These are phyloP conservation scores for Prinia subflava DNA, from an alignment of 2,113 vertebrate species.

Conservation along the genomic window DNA sequence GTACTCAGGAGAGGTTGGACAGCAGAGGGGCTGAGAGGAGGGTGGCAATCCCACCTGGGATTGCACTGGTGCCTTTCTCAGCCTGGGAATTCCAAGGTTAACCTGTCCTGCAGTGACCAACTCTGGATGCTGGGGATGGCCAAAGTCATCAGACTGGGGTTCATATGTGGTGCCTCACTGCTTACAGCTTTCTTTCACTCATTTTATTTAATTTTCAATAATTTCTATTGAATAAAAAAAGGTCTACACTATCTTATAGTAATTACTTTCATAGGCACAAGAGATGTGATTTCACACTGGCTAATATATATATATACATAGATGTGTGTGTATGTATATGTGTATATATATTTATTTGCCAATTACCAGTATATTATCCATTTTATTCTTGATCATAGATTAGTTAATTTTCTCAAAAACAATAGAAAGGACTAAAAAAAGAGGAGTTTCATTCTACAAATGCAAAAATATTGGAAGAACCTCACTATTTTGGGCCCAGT, in stretches of 20 bases:
- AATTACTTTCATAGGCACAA: background rate
- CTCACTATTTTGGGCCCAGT: background rate
- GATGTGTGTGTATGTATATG: background rate
- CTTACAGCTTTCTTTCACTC: background rate
- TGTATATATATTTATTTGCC: too few relatives aligned
- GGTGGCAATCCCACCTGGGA: too few relatives aligned
- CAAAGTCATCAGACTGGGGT: background rate
- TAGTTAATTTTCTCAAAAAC: background rate
- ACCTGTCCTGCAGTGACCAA: accelerated
- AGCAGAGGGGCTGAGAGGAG: background rate
- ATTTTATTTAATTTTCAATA: background rate
- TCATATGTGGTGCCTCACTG: background rate
- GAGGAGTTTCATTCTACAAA: background rate
- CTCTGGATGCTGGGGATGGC: background rate
- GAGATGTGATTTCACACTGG: background rate
- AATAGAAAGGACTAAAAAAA: background rate
- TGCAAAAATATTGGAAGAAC: background rate
- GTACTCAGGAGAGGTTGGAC: background rate
- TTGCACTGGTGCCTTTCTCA: background rate
- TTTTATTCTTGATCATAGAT: background rate
- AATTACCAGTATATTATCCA: background rate
- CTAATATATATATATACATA: too few relatives aligned
- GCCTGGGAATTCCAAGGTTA: background rate
- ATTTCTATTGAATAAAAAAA: background rate
- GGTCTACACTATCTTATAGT: background rate